These are phyloP conservation scores for Bombus waltoni DNA, from an alignment of 1,140 invertebrate species.

Conservation along the genomic window DNA sequence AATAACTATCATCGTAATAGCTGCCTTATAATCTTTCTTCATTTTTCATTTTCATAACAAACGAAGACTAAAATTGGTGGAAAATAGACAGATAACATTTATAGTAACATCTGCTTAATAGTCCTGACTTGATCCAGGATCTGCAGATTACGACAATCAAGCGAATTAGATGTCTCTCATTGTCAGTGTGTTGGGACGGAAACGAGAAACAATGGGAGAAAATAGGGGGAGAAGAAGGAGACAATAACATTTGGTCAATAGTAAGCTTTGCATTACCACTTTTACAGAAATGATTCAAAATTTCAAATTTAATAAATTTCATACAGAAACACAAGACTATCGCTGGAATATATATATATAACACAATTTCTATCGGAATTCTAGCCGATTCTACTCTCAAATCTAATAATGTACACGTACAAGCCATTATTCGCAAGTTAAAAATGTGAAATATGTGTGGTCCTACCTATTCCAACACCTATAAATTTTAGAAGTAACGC, in stretches of 20 bases:
- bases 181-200: background rate
- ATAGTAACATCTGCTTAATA: background rate
- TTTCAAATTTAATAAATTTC: background rate
- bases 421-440: background rate
- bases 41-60: background rate
- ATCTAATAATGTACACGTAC: constrained; percentile 13
- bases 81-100: background rate
- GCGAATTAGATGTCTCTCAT: background rate
- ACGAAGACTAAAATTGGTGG: background rate
- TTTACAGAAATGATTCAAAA: background rate
- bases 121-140: background rate
- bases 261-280: background rate
- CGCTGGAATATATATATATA: background rate
- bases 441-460: background rate
- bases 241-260: background rate
- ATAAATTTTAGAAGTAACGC: background rate
- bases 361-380: background rate
- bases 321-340: background rate
- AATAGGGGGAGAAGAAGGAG: background rate
- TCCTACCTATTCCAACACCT: no score
- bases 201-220: no score
- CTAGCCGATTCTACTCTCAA: background rate
- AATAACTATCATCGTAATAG: no score
- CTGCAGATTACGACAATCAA: background rate
- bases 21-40: no score